Evolutionary conservation across 2,113 vertebrate genomes (phyloP), one percentile per base, ranked within the genome.

Genomic region (Oceanites oceanicus): DNA sequence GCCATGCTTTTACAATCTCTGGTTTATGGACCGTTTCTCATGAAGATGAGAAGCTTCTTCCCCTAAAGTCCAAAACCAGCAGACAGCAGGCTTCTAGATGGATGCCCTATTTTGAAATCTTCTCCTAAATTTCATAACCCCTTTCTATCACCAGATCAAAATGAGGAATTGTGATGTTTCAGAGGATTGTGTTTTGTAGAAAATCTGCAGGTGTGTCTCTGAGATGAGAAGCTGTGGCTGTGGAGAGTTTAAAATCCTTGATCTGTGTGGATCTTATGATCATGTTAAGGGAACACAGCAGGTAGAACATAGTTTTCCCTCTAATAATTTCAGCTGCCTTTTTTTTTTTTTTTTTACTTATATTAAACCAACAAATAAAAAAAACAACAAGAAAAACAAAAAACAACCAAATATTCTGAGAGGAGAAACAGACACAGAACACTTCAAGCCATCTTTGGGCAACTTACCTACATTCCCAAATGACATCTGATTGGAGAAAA

Each of bases 351-450:
- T 72, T 26, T 26, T 32, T 4, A 7, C 7, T 62, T 18, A 10
- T 20, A 29, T 55, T 76, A 65, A 87, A 14, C 5, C 17, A 6
- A 40, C 10, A 75, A 79, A 61, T 5, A 44, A 18, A 67, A 32
- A 32, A 6, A 1, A 0, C 15, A 32, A 59, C 3, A 13, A n/a
- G 16, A 78, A 8, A 1, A 68, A 42, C 2, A 47, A 26, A 62
- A 66, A 29, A 1, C 13, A 71, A 11, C 8, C 10, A 40, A 23
- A 49, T 55, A 29, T 55, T 76, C n/a, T 27, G 29, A 30, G 30
- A 40, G 6, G 2, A 56, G 7, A 7, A 82, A 44, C 9, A 85
- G 30, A 40, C 32, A 19, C 42, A 85, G 13, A 76, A 14, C 4
- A 45, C 4, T 45, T 74, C 10, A 15, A 61, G 7, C 6, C 16